Base-by-base conservation (phyloP, 2,888 invertebrate genomes). In the Drosophila quinaria region DNA sequence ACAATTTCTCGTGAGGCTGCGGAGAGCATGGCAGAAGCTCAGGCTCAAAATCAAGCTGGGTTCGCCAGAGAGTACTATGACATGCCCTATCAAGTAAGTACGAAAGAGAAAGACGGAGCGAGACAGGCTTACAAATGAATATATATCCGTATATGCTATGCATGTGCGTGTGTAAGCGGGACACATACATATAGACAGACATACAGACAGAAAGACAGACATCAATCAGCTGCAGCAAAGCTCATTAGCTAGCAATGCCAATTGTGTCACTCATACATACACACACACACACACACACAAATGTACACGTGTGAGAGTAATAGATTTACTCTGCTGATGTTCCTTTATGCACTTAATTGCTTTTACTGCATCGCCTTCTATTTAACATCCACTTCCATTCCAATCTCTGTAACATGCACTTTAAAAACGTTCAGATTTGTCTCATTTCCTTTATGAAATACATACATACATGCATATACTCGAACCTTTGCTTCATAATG, bases 71-170 rank as follows among this genome's bases (percentile, higher is more conserved):
- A 87, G 25, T 83, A 52, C 49, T 75, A 58, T 70, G 87, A 84
- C 58, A 59, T 83, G 70, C 65, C 80, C 42, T 88, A 60, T 44
- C 87, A 84, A 69, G 84, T 84, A 75, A 84, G 84, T 84, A 85
- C 17, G 29, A 31, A n/a, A 15, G 37, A 37, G 54, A 37, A 11
- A 47, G 49, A 44, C 25, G 49, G 62, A n/a, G 39, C 10, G 31
- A 25, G 54, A 47, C 11, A n/a, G 47, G 8, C 29, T 29, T 29
- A 29, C 29, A 29, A 8, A 29, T 29, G 29, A 8, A 11, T 13
- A 39, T 13, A 11, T 8, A 17, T 25, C 17, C 0, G 49, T 22
- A 39, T 13, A 41, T 15, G 39, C 8, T 22, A 15, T 29, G 25
- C 44, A 56, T 22, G n/a, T 33, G 19, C 19, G 31, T 17, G 52